Evolutionary conservation across 1,140 invertebrate genomes (phyloP).

Genomic region (Monomorium pharaonis): DNA sequence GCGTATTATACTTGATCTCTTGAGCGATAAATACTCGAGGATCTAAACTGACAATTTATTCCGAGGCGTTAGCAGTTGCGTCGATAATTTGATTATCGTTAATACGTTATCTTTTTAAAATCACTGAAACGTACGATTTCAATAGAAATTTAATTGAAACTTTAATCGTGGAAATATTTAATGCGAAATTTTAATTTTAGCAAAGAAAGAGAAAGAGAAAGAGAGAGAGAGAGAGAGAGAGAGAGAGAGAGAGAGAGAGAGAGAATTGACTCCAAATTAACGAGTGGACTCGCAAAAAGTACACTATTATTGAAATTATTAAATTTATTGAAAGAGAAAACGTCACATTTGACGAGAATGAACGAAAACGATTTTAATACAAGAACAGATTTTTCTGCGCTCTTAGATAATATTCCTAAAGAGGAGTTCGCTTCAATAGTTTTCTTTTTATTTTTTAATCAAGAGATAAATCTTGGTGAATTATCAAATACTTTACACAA

Average conservation of each 20-base stretch:
- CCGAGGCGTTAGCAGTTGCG: background rate
- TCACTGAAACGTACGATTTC: background rate
- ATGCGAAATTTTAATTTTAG: constrained; percentile 4
- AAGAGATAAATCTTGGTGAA: background rate
- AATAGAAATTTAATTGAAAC: background rate
- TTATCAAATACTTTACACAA: background rate
- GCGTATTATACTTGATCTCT: background rate
- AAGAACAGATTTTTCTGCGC: background rate
- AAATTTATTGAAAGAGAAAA: background rate
- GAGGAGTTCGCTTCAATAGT: background rate
- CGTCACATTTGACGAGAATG: background rate
- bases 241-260: too few relatives aligned
- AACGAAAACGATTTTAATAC: background rate
- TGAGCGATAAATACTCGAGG: background rate
- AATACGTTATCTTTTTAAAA: constrained; percentile 6
- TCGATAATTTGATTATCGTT: background rate
- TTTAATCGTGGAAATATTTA: constrained; percentile 1
- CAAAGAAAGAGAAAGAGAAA: too few relatives aligned
- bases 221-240: too few relatives aligned
- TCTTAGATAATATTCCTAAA: background rate
- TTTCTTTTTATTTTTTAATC: background rate
- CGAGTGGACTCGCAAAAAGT: background rate
- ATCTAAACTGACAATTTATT: background rate
- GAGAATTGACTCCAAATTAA: background rate
- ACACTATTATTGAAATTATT: background rate